These are phyloP conservation scores for Pseudocheirus occidentalis DNA, from an alignment of 2,797 vertebrate species.

Conservation along the genomic window DNA sequence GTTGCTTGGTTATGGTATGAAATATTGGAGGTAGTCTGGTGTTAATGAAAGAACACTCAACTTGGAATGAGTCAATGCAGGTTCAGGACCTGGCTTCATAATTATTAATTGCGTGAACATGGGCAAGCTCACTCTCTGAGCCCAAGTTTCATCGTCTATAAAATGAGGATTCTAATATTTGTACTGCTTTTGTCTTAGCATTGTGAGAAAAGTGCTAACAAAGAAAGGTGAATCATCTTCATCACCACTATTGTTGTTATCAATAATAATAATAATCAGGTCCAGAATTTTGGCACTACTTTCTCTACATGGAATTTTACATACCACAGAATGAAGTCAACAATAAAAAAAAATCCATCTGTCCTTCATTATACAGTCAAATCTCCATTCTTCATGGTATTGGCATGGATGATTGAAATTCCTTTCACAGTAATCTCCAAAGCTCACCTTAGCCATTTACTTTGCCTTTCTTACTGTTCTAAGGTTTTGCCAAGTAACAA, in stretches of 20 bases:
- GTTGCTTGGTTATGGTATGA: not conserved
- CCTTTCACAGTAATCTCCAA: not conserved
- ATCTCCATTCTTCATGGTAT: not conserved
- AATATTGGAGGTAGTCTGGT: not conserved
- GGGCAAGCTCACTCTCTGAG: not conserved
- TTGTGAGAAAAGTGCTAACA: not conserved
- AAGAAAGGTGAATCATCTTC: not conserved
- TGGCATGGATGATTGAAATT: not conserved
- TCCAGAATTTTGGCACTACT: not conserved
- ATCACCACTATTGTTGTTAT: not conserved
- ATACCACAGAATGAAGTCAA: not conserved
- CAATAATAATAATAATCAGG: not conserved
- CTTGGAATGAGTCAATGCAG: not conserved
- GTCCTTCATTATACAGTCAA: not conserved
- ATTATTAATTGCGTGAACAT: not conserved
- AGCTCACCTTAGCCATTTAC: slow-evolving; percentile 5
- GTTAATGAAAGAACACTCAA: not conserved
- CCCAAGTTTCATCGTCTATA: not conserved
- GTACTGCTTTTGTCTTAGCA: not conserved
- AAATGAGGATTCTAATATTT: not conserved
- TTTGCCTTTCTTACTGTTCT: not conserved
- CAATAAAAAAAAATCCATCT: not conserved
- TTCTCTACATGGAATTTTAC: not conserved
- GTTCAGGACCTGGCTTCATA: not conserved
- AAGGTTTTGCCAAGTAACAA: slow-evolving; percentile 9